Conservation (phyloP, 2,113 vertebrate species). For the Sakesphorus luctuosus region DNA sequence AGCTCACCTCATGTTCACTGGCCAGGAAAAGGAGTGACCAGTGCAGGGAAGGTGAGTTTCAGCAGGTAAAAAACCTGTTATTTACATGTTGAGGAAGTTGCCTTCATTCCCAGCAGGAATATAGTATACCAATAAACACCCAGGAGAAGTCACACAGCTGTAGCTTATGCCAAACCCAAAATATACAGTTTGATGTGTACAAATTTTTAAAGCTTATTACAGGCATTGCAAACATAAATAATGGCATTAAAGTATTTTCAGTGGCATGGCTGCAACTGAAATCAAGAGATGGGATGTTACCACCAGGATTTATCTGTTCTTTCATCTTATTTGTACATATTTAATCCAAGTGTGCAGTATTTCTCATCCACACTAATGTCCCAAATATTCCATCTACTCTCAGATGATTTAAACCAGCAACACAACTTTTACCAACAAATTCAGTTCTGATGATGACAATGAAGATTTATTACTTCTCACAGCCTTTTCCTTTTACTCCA, state of each 20-base stretch:
- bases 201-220: slow-evolving; percentile 74
- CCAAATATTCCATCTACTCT: background rate
- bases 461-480: background rate
- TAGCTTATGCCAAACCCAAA: slow-evolving; percentile 75
- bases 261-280: slow-evolving; percentile 39
- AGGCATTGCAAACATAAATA: slow-evolving; percentile 54
- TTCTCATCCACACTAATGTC: background rate
- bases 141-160: slow-evolving; percentile 55
- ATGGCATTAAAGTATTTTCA: slow-evolving; percentile 32
- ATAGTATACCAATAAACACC: slow-evolving; percentile 51
- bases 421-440: background rate
- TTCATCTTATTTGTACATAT: background rate
- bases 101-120: slow-evolving; percentile 62
- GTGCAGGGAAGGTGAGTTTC: background rate
- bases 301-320: slow-evolving; percentile 20
- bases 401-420: background rate
- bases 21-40: background rate
- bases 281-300: slow-evolving; percentile 19
- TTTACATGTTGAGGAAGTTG: slow-evolving; percentile 72
- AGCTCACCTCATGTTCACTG: background rate
- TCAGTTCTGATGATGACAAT: background rate
- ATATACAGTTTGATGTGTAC: slow-evolving; percentile 73
- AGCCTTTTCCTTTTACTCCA: background rate
- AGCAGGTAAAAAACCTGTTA: slow-evolving; percentile 73
- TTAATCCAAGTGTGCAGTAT: background rate